phyloP scores from a whole-genome alignment of 1,140 invertebrate genomes.

The Drosophila bipectinata region DNA sequence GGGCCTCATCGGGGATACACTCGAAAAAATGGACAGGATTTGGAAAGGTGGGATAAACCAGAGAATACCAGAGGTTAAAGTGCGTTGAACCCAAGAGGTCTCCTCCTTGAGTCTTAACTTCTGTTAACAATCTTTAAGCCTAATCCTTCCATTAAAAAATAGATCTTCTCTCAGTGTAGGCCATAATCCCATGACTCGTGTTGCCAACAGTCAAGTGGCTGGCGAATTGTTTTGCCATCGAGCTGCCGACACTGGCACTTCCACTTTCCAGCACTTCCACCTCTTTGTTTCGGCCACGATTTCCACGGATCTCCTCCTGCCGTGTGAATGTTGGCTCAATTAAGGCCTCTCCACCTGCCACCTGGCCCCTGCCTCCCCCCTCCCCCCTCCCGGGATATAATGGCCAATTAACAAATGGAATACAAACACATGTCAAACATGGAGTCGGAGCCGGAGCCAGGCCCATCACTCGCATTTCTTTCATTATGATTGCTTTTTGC shows the following conservation, averaged over 20 bases:
- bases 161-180: neutral
- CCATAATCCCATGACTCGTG: constrained; percentile 15
- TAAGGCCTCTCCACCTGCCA: constrained; percentile 14
- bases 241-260: constrained; percentile 44
- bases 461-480: constrained; percentile 32
- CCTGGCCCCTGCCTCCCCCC: constrained; percentile 4
- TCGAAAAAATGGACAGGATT: neutral
- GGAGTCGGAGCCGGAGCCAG: neutral
- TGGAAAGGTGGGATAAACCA: neutral
- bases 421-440: constrained; percentile 53
- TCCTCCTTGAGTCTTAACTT: no score
- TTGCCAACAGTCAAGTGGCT: constrained; percentile 31
- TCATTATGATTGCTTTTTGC: neutral
- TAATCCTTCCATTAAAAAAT: neutral
- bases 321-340: constrained; percentile 56
- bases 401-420: constrained; percentile 52
- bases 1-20: neutral
- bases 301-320: constrained; percentile 38
- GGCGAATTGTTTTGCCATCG: constrained; percentile 33
- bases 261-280: constrained; percentile 63
- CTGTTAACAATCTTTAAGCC: no score
- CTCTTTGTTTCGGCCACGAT: constrained; percentile 60
- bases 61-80: no score
- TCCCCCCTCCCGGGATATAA: constrained; percentile 18
- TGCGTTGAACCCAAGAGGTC: no score